These are phyloP conservation scores for Synergus gifuensis DNA, from an alignment of 2,888 invertebrate species.

Conservation along the genomic window DNA sequence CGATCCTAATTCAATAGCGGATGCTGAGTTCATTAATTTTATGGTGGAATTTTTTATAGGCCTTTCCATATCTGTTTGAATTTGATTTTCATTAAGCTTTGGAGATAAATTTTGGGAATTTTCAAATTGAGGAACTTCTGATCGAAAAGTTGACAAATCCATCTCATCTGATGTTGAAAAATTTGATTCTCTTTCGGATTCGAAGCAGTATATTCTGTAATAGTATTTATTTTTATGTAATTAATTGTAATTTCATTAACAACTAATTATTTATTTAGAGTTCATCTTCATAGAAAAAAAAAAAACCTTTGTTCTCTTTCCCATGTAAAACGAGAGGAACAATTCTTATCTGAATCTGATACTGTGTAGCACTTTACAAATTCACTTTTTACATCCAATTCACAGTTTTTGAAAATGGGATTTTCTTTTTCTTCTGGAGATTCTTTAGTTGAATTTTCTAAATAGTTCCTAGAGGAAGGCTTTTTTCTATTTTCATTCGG, in stretches of 20 bases:
- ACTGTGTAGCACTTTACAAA: slow-evolving; percentile 13
- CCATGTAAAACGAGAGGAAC: background rate
- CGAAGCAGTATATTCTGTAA: slow-evolving; percentile 17
- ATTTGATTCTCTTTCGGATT: background rate
- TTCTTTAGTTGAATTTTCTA: background rate
- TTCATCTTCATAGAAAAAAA: background rate
- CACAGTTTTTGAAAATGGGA: background rate
- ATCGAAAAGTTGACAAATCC: slow-evolving; percentile 22
- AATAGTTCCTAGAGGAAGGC: background rate
- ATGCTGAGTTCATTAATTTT: background rate
- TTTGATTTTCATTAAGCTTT: background rate
- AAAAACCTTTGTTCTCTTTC: background rate
- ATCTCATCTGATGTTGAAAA: slow-evolving; percentile 3
- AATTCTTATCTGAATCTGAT: slow-evolving; percentile 17
- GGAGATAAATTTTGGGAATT: background rate
- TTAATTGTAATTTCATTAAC: no score
- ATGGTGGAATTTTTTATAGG: background rate
- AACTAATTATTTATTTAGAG: background rate
- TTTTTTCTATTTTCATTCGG: background rate
- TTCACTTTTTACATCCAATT: slow-evolving; percentile 6
- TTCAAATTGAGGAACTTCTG: background rate
- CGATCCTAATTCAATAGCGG: background rate
- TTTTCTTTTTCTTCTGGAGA: slow-evolving; percentile 13
- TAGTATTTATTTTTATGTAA: background rate
- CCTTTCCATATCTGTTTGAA: background rate